Evolutionary conservation across 1,140 invertebrate genomes (phyloP), one percentile per base, ranked within the genome.

Genomic region (Conus betulinus): DNA sequence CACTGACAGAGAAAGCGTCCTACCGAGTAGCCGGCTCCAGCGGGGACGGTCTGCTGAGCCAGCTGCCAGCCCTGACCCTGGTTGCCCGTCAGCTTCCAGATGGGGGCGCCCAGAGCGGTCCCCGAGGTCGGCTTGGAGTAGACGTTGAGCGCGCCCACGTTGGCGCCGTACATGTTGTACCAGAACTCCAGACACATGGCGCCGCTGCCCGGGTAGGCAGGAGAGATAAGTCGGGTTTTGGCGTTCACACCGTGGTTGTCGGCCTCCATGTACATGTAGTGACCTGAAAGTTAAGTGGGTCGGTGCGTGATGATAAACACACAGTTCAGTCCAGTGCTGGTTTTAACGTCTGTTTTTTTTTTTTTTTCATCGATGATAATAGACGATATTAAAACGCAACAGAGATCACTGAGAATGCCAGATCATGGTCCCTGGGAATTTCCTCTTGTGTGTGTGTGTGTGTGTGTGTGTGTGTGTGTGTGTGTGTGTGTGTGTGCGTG

Each of bases 191-290:
- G 87, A 88, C 94, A 94, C 25, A 84, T 88, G 8, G 88, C 88
- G 17, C 53, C 85, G 13, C 89, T 92, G n/a, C 90, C 88, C 51
- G 90, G 78, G 53, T 91, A 91, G 7, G 87, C 60, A 3, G 90
- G 82, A 71, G 91, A 90, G 76, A 92, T 91, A 15, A 94, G 85
- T 5, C 91, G 87, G 10, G 92, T 91, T 87, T 93, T 94, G 27
- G 93, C 89, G 76, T 91, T 90, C 4, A 88, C 63, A 74, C 74
- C 85, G 25, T 93, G 92, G 55, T 84, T 39, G 8, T 93, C 94
- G 2, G 94, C 91, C 88, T 95, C 94, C 74, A 93, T 94, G 90
- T 93, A 95, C 79, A 94, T 91, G 90, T 95, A 95, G 82, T 92
- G 87, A 87, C 92, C 92, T 93, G 87, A 0, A 88, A 17, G 25